A percentile compares a stretch with the other conserved stretches of the same genome.
phyloP scores from a whole-genome alignment of 2,888 invertebrate genomes.

The Machimus rusticus region DNA sequence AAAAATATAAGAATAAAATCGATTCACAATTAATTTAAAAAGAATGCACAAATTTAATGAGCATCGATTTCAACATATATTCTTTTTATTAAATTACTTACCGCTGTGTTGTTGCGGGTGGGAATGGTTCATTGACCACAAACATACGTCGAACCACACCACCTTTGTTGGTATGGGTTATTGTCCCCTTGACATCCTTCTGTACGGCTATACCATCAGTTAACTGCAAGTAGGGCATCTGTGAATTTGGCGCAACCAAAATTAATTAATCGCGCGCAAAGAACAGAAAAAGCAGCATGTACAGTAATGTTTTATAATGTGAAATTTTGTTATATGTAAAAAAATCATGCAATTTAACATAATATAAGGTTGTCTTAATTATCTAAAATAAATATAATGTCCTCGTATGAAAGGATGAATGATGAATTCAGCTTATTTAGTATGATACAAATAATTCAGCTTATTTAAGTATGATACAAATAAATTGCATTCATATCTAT shows the following conservation, averaged over 20 bases:
- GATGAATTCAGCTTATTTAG: background rate
- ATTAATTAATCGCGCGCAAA: conserved; percentile 32
- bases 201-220: conserved; percentile 63
- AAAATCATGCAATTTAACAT: conserved; percentile 13
- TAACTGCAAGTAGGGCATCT: conserved; percentile 63
- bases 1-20: conserved; percentile 41
- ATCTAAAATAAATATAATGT: background rate
- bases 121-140: conserved; percentile 62
- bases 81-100: conserved; percentile 48
- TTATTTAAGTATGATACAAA: background rate
- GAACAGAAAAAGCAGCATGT: conserved; percentile 28
- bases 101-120: conserved; percentile 60
- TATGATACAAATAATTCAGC: background rate
- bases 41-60: background rate
- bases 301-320: conserved; percentile 5
- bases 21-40: background rate
- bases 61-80: background rate
- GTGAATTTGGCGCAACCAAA: conserved; percentile 48
- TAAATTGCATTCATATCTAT: background rate
- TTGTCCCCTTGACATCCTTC: conserved; percentile 61
- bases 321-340: background rate
- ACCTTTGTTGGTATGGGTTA: conserved; percentile 58
- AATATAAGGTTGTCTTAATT: background rate
- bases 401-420: background rate
- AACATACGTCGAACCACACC: conserved; percentile 63